phyloP scores from a whole-genome alignment of 2,113 vertebrate species.

The Microcebus jonahi region DNA sequence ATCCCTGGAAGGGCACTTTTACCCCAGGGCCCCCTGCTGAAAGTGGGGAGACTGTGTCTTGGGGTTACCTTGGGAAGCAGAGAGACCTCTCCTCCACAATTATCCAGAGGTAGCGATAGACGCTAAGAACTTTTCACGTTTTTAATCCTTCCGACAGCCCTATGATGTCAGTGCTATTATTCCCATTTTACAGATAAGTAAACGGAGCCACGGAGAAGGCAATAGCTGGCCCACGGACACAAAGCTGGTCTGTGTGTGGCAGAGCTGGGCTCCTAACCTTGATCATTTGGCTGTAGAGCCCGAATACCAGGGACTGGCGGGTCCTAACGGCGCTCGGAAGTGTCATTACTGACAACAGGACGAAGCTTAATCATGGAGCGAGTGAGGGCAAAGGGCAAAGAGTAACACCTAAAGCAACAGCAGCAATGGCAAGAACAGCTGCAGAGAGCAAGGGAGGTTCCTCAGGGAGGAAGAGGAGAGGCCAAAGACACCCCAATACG shows the following conservation, averaged over 20 bases:
- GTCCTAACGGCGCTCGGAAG: neutral
- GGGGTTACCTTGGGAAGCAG: neutral
- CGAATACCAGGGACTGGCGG: fast-evolving
- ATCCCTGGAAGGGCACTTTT: too few species aligned
- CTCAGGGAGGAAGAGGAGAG: neutral
- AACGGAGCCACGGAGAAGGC: neutral
- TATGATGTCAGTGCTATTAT: neutral
- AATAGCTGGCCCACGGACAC: neutral
- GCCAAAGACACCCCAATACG: neutral
- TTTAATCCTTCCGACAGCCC: neutral
- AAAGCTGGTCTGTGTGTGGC: neutral
- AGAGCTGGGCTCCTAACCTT: neutral
- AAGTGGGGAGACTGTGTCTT: neutral
- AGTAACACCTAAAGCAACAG: neutral
- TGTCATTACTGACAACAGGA: neutral
- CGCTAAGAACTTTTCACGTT: neutral
- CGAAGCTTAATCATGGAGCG: neutral
- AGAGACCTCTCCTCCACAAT: neutral
- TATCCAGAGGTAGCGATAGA: neutral
- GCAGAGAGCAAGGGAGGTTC: neutral
- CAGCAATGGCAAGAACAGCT: neutral
- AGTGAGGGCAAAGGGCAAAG: neutral
- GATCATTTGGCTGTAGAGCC: neutral
- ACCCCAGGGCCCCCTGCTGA: neutral
- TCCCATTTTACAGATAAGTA: neutral